A percentile compares a stretch with the other conserved stretches of the same genome.
These are phyloP conservation scores for Okamejei kenojei DNA, from an alignment of 2,797 vertebrate genomes.

Conservation along the genomic window DNA sequence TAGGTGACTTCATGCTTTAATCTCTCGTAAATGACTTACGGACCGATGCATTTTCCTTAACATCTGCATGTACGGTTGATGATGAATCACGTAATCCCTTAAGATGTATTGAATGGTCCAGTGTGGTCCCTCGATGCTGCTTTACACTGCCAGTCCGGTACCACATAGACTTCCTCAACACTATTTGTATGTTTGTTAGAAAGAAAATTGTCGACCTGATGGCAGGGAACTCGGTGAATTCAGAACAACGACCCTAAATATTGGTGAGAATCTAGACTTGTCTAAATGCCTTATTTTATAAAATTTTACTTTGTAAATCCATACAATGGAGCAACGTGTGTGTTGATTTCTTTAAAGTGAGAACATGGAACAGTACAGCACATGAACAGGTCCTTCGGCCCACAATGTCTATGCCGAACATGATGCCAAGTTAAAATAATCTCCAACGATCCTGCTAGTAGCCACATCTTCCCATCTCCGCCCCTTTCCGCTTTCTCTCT, in stretches of 20 bases:
- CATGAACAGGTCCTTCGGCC: too few relatives aligned
- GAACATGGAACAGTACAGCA: neutral
- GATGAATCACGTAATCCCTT: neutral
- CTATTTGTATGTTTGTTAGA: slow-evolving; percentile 56
- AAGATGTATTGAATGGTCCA: neutral
- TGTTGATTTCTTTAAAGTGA: neutral
- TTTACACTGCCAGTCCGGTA: neutral
- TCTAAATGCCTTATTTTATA: neutral
- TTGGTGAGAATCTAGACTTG: slow-evolving; percentile 66
- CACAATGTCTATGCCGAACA: too few relatives aligned
- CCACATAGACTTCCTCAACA: slow-evolving; percentile 21
- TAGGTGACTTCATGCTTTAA: slow-evolving; percentile 52
- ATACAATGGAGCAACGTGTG: neutral
- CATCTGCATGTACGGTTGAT: neutral
- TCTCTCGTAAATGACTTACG: neutral
- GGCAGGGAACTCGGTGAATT: slow-evolving; percentile 87
- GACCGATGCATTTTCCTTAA: neutral
- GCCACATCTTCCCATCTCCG: too few relatives aligned
- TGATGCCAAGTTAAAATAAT: too few relatives aligned
- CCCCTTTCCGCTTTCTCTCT: too few relatives aligned
- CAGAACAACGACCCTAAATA: slow-evolving; percentile 85
- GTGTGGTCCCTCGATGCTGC: neutral
- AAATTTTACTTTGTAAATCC: neutral
- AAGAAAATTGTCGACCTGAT: slow-evolving; percentile 90
- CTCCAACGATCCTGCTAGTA: too few relatives aligned